phyloP scores from a whole-genome alignment of 2,888 invertebrate species.

The Spodoptera littoralis region DNA sequence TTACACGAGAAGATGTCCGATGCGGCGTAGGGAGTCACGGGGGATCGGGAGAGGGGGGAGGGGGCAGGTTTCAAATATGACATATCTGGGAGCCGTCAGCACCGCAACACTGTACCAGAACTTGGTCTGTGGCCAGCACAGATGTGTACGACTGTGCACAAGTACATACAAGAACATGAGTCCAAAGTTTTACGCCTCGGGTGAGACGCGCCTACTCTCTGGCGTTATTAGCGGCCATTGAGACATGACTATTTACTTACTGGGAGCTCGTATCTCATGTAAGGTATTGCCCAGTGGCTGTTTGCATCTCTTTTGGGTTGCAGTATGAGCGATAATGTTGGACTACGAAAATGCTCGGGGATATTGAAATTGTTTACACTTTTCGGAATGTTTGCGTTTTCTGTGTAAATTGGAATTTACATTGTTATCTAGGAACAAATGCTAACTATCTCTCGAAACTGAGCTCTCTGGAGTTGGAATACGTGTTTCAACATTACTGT shows the following conservation, averaged over 20 bases:
- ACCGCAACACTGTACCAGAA: constrained; percentile 82
- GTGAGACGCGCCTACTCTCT: constrained; percentile 77
- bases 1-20: constrained; percentile 79
- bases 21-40: constrained; percentile 61
- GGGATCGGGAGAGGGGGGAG: constrained; percentile 42
- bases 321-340: constrained; percentile 26
- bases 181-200: constrained; percentile 81
- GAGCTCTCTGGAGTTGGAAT: no score
- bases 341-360: constrained; percentile 10
- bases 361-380: constrained; percentile 8
- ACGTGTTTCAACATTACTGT: no score
- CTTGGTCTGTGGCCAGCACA: constrained; percentile 85
- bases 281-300: constrained; percentile 69
- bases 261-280: constrained; percentile 64
- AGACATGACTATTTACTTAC: constrained; percentile 87
- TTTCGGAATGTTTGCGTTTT: constrained; percentile 10
- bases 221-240: constrained; percentile 81
- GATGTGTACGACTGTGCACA: constrained; percentile 71
- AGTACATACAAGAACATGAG: constrained; percentile 58
- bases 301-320: constrained; percentile 59
- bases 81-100: constrained; percentile 85
- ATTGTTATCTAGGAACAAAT: not conserved
- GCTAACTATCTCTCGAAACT: not conserved
- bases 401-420: not conserved
- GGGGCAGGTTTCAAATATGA: constrained; percentile 80